Conservation (phyloP, 2,888 invertebrate species). For the Noctua comes region DNA sequence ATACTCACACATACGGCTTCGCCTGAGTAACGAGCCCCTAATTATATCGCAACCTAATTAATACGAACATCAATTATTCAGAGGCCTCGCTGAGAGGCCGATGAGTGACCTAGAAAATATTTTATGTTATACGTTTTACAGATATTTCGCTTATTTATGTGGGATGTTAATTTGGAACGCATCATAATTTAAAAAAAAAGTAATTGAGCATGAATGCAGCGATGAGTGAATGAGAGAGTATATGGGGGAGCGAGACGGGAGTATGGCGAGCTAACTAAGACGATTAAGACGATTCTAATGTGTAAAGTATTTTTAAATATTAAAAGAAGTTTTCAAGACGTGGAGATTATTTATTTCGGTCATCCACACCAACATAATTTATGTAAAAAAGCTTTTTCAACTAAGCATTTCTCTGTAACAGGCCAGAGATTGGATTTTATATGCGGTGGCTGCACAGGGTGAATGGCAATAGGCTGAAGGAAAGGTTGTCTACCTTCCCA, state of each 20-base stretch:
- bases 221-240: too few relatives aligned
- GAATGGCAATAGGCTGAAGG: neutral
- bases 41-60: constrained; percentile 62
- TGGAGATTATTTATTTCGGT: too few relatives aligned
- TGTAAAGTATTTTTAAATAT: too few relatives aligned
- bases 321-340: too few relatives aligned
- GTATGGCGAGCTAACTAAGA: too few relatives aligned
- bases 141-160: neutral
- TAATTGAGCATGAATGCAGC: too few relatives aligned
- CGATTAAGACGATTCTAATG: too few relatives aligned
- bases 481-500: neutral
- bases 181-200: too few relatives aligned
- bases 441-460: neutral
- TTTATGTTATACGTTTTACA: constrained; percentile 3
- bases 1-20: constrained; percentile 39
- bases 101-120: constrained; percentile 43
- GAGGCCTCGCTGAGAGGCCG: constrained; percentile 9
- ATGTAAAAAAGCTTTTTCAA: neutral
- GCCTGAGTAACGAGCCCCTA: constrained; percentile 43
- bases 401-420: neutral
- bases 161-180: too few relatives aligned
- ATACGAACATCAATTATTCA: constrained; percentile 55
- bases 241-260: too few relatives aligned
- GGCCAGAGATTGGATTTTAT: neutral
- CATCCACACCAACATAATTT: too few relatives aligned